Evolutionary conservation across 2,888 invertebrate genomes (phyloP).

Genomic region (Keiferia lycopersicella): DNA sequence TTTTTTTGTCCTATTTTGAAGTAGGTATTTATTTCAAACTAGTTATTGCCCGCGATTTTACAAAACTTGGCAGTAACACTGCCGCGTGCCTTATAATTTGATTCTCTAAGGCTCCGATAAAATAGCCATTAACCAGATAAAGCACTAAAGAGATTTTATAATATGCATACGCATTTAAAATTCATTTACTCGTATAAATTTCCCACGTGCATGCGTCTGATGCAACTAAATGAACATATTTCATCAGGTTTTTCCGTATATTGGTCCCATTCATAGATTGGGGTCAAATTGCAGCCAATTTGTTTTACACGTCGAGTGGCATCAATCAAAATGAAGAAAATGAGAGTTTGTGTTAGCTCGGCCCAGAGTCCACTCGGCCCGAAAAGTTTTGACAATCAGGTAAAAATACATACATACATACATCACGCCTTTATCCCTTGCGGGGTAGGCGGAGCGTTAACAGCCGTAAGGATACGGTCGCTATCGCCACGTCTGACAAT

Average conservation of each 20-base stretch:
- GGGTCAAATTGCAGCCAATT: slow-evolving; percentile 37
- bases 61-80: not conserved
- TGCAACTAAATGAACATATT: slow-evolving; percentile 13
- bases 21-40: no score
- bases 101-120: not conserved
- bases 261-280: slow-evolving; percentile 33
- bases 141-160: not conserved
- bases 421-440: no score
- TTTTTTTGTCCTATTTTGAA: no score
- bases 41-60: no score
- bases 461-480: no score
- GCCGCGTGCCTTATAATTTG: not conserved
- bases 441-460: no score
- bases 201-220: not conserved
- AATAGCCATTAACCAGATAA: slow-evolving; percentile 5
- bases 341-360: no score
- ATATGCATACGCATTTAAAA: not conserved
- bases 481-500: no score
- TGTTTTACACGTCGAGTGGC: slow-evolving; percentile 21
- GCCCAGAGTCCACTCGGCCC: no score
- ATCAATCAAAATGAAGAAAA: slow-evolving; percentile 19
- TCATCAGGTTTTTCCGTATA: slow-evolving; percentile 14
- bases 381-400: no score
- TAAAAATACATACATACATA: no score
- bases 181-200: not conserved